These are phyloP conservation scores for Lymantria dispar DNA, from an alignment of 2,888 invertebrate species.

Conservation along the genomic window DNA sequence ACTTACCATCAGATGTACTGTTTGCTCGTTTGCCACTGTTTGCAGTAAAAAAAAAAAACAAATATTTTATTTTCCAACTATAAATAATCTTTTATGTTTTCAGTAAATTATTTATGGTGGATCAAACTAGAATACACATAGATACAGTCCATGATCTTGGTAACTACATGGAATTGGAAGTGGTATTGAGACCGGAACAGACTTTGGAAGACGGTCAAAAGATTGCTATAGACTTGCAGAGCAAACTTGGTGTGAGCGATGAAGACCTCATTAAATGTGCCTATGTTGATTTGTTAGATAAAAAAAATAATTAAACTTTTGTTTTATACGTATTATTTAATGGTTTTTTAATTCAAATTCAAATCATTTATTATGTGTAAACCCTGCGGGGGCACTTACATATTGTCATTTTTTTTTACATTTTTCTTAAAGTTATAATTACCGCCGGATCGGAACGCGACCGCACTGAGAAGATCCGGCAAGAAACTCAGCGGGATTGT, in stretches of 20 bases:
- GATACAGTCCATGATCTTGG: constrained; percentile 92
- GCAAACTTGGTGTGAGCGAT: constrained; percentile 83
- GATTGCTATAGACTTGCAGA: constrained; percentile 87
- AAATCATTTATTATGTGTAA: too few relatives aligned
- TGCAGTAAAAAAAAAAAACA: too few relatives aligned
- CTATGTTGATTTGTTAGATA: constrained; percentile 87
- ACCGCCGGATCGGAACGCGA: too few relatives aligned
- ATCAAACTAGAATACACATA: constrained; percentile 93
- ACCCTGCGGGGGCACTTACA: too few relatives aligned
- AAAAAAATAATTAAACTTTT: constrained; percentile 20
- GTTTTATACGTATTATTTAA: background rate
- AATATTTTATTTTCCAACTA: background rate
- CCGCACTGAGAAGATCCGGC: too few relatives aligned
- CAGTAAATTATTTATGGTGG: constrained; percentile 89
- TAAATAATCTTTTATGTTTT: constrained; percentile 15
- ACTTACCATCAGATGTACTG: too few relatives aligned
- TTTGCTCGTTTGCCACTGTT: too few relatives aligned
- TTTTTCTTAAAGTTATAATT: too few relatives aligned
- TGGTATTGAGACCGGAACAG: constrained; percentile 86
- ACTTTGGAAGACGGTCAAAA: constrained; percentile 85
- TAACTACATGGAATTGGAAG: constrained; percentile 93
- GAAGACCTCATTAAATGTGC: constrained; percentile 87
- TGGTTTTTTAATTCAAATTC: background rate
- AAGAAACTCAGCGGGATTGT: too few relatives aligned
- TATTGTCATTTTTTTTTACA: too few relatives aligned